Conservation (phyloP, 2,113 vertebrate species). For the Hypomesus transpacificus region DNA sequence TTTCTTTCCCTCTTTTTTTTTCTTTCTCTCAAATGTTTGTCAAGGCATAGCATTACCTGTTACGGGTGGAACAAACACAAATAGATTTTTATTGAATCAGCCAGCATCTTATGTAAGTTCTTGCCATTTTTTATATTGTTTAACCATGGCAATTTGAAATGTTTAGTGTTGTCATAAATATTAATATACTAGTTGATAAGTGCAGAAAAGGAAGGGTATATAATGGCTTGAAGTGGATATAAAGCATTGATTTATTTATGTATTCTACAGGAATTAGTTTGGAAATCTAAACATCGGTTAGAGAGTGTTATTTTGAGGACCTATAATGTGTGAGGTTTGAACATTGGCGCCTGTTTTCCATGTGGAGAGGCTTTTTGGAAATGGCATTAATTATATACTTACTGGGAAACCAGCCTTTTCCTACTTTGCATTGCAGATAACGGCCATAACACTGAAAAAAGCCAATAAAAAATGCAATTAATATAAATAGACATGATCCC, state of each 20-base stretch:
- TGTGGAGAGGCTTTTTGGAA: slow-evolving; percentile 78
- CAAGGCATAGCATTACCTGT: slow-evolving; percentile 52
- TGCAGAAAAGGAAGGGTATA: slow-evolving; percentile 61
- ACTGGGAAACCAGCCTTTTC: slow-evolving; percentile 63
- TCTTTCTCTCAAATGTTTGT: slow-evolving; percentile 50
- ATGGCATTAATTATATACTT: slow-evolving; percentile 80
- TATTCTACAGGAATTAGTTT: slow-evolving; percentile 80
- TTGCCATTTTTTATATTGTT: slow-evolving; percentile 66
- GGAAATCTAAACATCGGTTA: slow-evolving; percentile 74
- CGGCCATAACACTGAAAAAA: slow-evolving; percentile 51
- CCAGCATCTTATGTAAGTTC: slow-evolving; percentile 63
- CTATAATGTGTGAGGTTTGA: slow-evolving; percentile 67
- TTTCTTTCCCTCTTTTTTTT: slow-evolving; percentile 42
- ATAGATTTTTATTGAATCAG: slow-evolving; percentile 57
- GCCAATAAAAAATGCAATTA: slow-evolving; percentile 58
- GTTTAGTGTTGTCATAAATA: slow-evolving; percentile 81
- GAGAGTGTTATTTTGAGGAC: slow-evolving; percentile 68
- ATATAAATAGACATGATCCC: slow-evolving; percentile 67
- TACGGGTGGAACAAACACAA: slow-evolving; percentile 52
- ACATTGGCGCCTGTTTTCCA: slow-evolving; percentile 69
- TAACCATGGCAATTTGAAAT: slow-evolving; percentile 72
- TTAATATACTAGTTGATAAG: slow-evolving; percentile 77
- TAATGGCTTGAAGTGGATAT: slow-evolving; percentile 75
- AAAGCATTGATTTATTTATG: slow-evolving; percentile 79
- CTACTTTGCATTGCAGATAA: slow-evolving; percentile 80